Conservation (phyloP, 2,888 invertebrate species). For the Copidosoma aretas region DNA sequence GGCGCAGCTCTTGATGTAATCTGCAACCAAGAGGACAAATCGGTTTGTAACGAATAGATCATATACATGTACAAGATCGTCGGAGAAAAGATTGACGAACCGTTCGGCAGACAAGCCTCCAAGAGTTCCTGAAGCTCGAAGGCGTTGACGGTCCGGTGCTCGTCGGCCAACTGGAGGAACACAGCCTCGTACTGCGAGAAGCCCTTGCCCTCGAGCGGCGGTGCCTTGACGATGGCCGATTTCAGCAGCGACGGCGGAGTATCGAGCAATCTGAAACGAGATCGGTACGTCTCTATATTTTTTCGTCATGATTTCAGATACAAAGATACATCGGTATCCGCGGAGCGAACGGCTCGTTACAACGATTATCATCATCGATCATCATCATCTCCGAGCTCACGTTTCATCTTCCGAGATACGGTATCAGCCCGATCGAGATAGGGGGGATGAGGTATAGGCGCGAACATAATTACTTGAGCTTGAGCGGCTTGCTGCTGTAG, state of each 20-base stretch:
- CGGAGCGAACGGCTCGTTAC: no score
- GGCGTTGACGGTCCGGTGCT: constrained; percentile 87
- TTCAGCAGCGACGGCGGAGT: constrained; percentile 73
- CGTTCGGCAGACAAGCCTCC: constrained; percentile 88
- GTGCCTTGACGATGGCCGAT: constrained; percentile 79
- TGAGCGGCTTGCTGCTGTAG: constrained; percentile 77
- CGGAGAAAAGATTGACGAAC: constrained; percentile 54
- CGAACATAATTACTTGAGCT: constrained; percentile 71
- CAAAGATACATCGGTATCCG: no score
- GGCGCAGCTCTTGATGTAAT: constrained; percentile 93
- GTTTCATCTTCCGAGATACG: no score
- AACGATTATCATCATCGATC: no score
- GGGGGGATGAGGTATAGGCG: background rate
- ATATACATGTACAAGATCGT: no score
- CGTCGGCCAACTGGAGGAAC: constrained; percentile 88
- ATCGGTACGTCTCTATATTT: background rate
- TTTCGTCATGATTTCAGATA: no score
- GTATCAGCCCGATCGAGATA: no score
- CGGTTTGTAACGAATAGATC: no score
- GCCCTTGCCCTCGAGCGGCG: constrained; percentile 74
- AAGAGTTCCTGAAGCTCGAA: constrained; percentile 89
- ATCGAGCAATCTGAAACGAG: constrained; percentile 65
- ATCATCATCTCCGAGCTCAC: no score
- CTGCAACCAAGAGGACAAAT: constrained; percentile 59
- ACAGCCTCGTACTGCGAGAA: constrained; percentile 88